phyloP scores from a whole-genome alignment of 2,797 vertebrate species.

The Steatocranus sp. region DNA sequence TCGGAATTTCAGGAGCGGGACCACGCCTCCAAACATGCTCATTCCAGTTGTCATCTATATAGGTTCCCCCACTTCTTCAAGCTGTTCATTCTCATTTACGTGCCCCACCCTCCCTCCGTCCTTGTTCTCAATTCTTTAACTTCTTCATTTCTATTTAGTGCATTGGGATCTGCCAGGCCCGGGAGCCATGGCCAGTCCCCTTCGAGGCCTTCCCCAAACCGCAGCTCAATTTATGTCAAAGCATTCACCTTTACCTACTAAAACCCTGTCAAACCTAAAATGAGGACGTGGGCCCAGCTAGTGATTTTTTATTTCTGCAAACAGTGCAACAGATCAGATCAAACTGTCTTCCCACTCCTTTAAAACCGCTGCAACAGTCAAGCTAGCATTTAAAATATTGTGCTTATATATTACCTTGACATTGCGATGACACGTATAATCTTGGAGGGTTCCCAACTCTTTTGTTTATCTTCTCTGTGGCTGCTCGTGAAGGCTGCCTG shows the following conservation, averaged over 20 bases:
- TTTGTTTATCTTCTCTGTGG: neutral
- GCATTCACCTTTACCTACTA: neutral
- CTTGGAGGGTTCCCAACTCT: neutral
- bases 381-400: neutral
- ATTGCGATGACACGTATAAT: neutral
- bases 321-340: neutral
- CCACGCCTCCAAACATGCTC: neutral
- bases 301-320: neutral
- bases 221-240: neutral
- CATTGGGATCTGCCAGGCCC: neutral
- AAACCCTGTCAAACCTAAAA: neutral
- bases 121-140: neutral
- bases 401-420: neutral
- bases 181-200: neutral
- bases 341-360: neutral
- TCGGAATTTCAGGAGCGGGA: neutral
- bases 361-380: neutral
- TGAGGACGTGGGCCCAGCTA: neutral
- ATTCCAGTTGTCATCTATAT: neutral
- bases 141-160: fast-evolving
- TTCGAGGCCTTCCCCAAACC: neutral
- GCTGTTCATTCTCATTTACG: neutral
- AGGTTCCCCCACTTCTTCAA: neutral
- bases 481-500: constrained; percentile 84
- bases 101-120: fast-evolving